Evolutionary conservation across 2,888 invertebrate genomes (phyloP).

Genomic region (Mesochorus sp.): DNA sequence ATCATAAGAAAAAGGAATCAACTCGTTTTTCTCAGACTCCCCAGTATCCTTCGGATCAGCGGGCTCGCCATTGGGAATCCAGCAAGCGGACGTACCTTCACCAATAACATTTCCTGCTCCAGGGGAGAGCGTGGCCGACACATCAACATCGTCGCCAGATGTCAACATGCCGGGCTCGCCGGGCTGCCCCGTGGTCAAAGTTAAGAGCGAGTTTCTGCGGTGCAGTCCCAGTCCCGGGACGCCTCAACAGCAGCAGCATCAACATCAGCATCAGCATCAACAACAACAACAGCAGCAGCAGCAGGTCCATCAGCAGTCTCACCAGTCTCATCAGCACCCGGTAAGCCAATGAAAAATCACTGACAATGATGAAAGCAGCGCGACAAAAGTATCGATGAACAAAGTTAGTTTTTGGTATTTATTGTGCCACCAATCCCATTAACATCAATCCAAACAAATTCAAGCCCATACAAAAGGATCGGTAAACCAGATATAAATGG

Average conservation of each 20-base stretch:
- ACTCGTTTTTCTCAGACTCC: conserved; percentile 77
- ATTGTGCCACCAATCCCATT: conserved; percentile 24
- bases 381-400: too few relatives aligned
- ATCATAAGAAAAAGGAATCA: conserved; percentile 56
- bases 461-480: too few relatives aligned
- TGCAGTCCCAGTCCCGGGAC: conserved; percentile 85
- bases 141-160: conserved; percentile 96
- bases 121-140: conserved; percentile 96
- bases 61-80: conserved; percentile 80
- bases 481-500: too few relatives aligned
- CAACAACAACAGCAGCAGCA: conserved; percentile 70
- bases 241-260: conserved; percentile 78
- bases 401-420: not conserved
- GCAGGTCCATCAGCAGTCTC: conserved; percentile 60
- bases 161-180: conserved; percentile 93
- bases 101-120: conserved; percentile 82
- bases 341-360: too few relatives aligned
- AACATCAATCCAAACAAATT: too few relatives aligned
- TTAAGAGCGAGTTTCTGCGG: conserved; percentile 81
- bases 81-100: conserved; percentile 80
- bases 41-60: conserved; percentile 81
- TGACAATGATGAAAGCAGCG: too few relatives aligned
- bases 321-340: conserved; percentile 29
- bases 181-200: conserved; percentile 81
- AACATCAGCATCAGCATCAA: conserved; percentile 72